Evolutionary conservation across 1,140 invertebrate species (phyloP).

Genomic region (Leptopilina boulardi): DNA sequence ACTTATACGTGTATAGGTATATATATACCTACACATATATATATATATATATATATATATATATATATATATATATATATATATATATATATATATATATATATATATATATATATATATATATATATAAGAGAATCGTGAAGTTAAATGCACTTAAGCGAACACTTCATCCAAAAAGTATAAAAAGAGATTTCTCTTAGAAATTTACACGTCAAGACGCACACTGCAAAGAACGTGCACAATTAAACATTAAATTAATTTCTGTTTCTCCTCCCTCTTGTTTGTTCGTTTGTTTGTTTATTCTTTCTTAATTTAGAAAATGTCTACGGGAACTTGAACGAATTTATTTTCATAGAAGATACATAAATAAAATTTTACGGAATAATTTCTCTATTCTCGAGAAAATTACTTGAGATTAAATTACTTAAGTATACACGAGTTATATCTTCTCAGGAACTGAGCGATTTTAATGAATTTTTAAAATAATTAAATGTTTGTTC

Average conservation of each 20-base stretch:
- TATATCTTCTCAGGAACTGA: neutral
- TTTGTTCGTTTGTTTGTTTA: neutral
- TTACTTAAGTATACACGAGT: neutral
- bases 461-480: too few relatives aligned
- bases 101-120: too few relatives aligned
- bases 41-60: neutral
- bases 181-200: slow-evolving; percentile 4
- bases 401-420: neutral
- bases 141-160: slow-evolving; percentile 20
- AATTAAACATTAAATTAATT: slow-evolving; percentile 21
- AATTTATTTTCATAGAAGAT: neutral
- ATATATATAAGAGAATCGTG: neutral
- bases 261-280: neutral
- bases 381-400: neutral
- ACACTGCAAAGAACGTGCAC: neutral
- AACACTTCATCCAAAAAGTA: slow-evolving; percentile 7
- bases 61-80: too few relatives aligned
- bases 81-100: neutral
- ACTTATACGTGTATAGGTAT: slow-evolving; percentile 1
- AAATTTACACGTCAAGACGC: slow-evolving; percentile 16
- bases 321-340: neutral
- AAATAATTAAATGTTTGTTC: too few relatives aligned
- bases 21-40: too few relatives aligned
- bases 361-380: neutral
- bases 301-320: neutral